Conservation (phyloP, 2,113 vertebrate species). For the Psittacula cyanocephala region DNA sequence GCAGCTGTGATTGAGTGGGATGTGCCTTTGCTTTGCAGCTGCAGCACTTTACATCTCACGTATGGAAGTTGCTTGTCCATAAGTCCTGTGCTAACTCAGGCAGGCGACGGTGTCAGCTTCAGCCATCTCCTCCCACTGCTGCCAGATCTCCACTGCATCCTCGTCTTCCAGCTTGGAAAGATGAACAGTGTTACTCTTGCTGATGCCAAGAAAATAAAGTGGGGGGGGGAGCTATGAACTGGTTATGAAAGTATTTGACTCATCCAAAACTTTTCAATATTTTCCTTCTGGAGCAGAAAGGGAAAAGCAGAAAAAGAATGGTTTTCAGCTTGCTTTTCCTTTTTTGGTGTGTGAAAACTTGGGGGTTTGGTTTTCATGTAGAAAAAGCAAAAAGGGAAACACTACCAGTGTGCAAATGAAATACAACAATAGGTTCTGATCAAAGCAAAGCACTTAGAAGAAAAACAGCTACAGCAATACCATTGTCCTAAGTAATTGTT, state of each 20-base stretch:
- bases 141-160: background rate
- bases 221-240: background rate
- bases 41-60: background rate
- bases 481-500: background rate
- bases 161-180: background rate
- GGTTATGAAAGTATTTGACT: background rate
- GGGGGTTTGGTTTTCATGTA: background rate
- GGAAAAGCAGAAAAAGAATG: background rate
- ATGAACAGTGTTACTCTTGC: background rate
- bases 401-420: background rate
- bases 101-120: rapidly evolving
- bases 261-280: background rate
- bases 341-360: background rate
- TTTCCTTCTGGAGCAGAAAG: background rate
- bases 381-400: background rate
- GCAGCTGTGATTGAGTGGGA: background rate
- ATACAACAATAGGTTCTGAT: background rate
- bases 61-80: background rate
- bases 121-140: background rate
- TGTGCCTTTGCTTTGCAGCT: background rate
- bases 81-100: background rate
- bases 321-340: background rate
- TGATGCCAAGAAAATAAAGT: background rate
- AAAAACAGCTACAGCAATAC: background rate
- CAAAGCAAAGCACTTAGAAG: background rate